These are phyloP conservation scores for Caracal caracal DNA, from an alignment of 2,113 vertebrate species.

Conservation along the genomic window DNA sequence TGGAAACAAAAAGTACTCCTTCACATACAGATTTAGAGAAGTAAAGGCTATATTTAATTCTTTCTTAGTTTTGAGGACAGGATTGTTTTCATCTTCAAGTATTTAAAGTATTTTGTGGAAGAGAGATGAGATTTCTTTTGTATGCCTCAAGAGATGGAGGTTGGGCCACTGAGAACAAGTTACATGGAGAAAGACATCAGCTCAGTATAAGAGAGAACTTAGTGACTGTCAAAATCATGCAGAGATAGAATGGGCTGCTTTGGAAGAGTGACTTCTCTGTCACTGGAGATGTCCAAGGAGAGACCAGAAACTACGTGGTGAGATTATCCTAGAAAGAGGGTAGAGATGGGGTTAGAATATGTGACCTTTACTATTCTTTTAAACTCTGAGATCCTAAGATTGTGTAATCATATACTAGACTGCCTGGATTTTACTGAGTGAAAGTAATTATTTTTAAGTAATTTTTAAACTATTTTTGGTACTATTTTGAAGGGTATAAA, in stretches of 20 bases:
- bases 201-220: neutral
- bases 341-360: neutral
- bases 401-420: neutral
- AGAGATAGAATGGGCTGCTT: neutral
- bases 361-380: neutral
- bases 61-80: neutral
- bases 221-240: neutral
- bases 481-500: neutral
- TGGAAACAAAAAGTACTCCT: neutral
- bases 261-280: neutral
- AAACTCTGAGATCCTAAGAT: neutral
- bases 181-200: neutral
- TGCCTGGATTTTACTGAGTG: conserved; percentile 3
- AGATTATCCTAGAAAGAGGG: neutral
- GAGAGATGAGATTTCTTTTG: neutral
- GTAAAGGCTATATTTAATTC: neutral
- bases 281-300: neutral
- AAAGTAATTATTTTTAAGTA: conserved; percentile 27
- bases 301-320: neutral
- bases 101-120: conserved; percentile 31
- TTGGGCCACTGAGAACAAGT: neutral
- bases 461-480: neutral
- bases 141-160: neutral
- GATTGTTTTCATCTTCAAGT: neutral
- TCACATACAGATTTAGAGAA: neutral